Evolutionary conservation across 2,797 vertebrate genomes (phyloP), one percentile per base, ranked within the genome.

Genomic region (Cebuella pygmaea): DNA sequence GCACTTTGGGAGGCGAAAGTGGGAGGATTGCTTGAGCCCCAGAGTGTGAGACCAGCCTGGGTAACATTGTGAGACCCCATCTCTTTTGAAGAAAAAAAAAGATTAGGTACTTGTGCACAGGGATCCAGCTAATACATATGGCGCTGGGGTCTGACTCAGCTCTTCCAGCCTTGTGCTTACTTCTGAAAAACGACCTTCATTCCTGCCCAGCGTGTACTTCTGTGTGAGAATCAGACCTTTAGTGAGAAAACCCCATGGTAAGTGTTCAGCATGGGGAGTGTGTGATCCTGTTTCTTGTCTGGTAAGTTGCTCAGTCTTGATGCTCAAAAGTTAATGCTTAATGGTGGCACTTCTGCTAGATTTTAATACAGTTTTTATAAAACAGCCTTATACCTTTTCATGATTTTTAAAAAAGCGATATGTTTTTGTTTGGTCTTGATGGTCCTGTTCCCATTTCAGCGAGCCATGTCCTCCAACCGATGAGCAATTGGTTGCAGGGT

Each of bases 401-500:
- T 98, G 33, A 46, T 98, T 98, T 98, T 97, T 98, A 98, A 99
- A 44, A 98, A 98, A 98, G 97, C 98, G 97, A 92, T 92, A 98
- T 99, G 98, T 98, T 98, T 98, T 97, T 99, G 98, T 98, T 98
- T 98, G 99, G 98, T 99, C 98, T 99, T 99, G 99, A 99, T 99
- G 99, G 99, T 99, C 99, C 99, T 99, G 98, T 99, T 99, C 99
- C 99, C 99, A 98, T 99, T 99, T 99, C 99, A 99, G 99, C 99
- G 99, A 99, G 98, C 99, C 99, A 98, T 99, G 99, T 99, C 99
- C 99, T 99, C 98, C 99, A 99, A 99, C 99, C 99, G 99, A 99
- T 98, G 99, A 99, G 99, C 99, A 99, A 99, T 99, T 99, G 99
- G 99, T 99, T 99, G 99, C 99, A 96, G 99, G 99, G 99, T 99